Conservation (phyloP, 2,888 invertebrate genomes). For the Tetrapedia diversipes region DNA sequence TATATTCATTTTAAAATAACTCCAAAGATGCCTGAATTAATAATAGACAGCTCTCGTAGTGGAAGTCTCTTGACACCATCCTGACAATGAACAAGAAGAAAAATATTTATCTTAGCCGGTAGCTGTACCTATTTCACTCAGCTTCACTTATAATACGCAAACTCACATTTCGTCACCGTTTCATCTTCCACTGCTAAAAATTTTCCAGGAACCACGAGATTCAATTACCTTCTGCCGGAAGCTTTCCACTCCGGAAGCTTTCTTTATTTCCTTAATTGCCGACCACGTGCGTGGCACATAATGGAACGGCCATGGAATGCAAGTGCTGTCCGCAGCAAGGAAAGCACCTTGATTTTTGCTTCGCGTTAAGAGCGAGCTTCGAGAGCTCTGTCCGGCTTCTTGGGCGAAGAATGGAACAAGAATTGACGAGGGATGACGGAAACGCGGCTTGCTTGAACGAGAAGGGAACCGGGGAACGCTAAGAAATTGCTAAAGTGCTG, state of each 20-base stretch:
- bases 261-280: constrained; percentile 16
- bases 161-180: too few relatives aligned
- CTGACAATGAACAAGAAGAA: too few relatives aligned
- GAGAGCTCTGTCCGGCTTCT: constrained; percentile 8
- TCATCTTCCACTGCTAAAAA: too few relatives aligned
- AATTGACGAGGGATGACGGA: constrained; percentile 44
- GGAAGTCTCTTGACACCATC: too few relatives aligned
- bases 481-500: constrained; percentile 69
- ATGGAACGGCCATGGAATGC: not conserved
- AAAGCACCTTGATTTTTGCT: constrained; percentile 2
- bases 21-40: too few relatives aligned
- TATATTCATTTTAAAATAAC: too few relatives aligned
- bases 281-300: not conserved
- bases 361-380: not conserved
- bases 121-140: too few relatives aligned
- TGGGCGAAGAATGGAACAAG: constrained; percentile 32
- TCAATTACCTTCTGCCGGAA: constrained; percentile 4
- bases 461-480: constrained; percentile 41
- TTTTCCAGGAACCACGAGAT: constrained; percentile 5
- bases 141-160: too few relatives aligned
- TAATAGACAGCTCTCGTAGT: too few relatives aligned
- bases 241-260: not conserved
- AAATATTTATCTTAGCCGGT: too few relatives aligned
- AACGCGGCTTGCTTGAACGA: constrained; percentile 6
- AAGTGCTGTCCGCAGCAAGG: not conserved